Evolutionary conservation across 2,797 vertebrate species (phyloP).

Genomic region (Remorina albescens): DNA sequence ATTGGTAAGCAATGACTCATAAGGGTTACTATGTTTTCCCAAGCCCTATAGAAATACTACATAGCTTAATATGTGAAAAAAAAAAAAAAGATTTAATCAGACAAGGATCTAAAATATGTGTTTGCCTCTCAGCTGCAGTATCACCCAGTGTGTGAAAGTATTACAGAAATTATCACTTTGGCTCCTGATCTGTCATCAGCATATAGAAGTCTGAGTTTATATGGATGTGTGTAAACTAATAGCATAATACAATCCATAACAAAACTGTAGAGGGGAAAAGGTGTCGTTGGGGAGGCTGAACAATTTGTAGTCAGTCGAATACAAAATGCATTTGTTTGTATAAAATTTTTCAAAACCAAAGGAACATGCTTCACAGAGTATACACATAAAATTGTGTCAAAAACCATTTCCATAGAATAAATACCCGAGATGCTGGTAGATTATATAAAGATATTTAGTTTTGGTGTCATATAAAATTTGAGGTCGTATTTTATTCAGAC

Average conservation of each 20-base stretch:
- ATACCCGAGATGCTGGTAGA: too few relatives aligned
- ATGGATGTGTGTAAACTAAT: slow-evolving; percentile 12
- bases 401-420: not conserved
- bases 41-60: slow-evolving; percentile 8
- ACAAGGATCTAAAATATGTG: slow-evolving; percentile 14
- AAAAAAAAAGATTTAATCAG: slow-evolving; percentile 6
- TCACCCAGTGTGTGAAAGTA: slow-evolving; percentile 34
- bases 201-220: slow-evolving; percentile 25
- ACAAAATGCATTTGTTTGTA: not conserved
- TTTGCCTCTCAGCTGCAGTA: slow-evolving; percentile 30
- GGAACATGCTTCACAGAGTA: not conserved
- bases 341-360: not conserved
- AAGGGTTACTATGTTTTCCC: slow-evolving; percentile 19
- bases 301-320: not conserved
- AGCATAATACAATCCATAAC: not conserved
- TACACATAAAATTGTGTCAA: not conserved
- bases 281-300: not conserved
- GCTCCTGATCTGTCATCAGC: slow-evolving; percentile 31
- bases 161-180: slow-evolving; percentile 48
- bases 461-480: too few relatives aligned
- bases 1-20: slow-evolving; percentile 20
- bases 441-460: too few relatives aligned
- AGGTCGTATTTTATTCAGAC: too few relatives aligned
- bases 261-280: not conserved
- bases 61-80: too few relatives aligned